Base-by-base conservation (phyloP, 35 echinoderm and acorn worm genomes). In the Ophioderma brevispina region DNA sequence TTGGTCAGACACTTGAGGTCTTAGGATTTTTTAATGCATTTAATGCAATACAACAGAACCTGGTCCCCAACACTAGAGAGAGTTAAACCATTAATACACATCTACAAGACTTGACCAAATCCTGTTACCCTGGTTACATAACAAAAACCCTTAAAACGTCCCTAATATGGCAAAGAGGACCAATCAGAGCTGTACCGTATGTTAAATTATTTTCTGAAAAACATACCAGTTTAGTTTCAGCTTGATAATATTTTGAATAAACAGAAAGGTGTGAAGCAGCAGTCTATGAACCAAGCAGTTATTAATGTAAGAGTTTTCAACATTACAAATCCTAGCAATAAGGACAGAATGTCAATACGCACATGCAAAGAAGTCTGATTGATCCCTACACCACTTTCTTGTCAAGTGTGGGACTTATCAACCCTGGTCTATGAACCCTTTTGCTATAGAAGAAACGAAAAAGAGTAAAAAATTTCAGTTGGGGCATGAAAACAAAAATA, bases 41-140 rank as follows among this genome's bases (percentile, higher is more conserved):
- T 70, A 25, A 70, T 70, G 10, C 10, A 70, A 15, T 13, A 8
- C 10, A 70, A 8, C n/a, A 52, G 59, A 25, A 2, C n/a, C 59
- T 70, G 59, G 59, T 70, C 21, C 59, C 59, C 59, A 70, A 70
- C 59, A 70, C 59, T 25, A 70, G 59, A 70, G 59, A 70, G 59
- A 70, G 21, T 15, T 70, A 70, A 70, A 13, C 59, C 59, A 70
- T 30, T 70, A 25, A 25, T 25, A 18, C 59, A 70, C 41, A 46
- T 46, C 41, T 46, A 46, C 41, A 46, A 46, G 41, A 46, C 41
- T 21, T 8, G 17, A 46, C 17, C n/a, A 8, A 25, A 70, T 30
- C 59, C 15, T 11, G 10, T 25, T 70, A 25, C n/a, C 59, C 59
- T 70, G 59, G 59, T 70, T 70, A 30, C 28, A 25, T 70, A 6